Conservation (phyloP, 2,888 invertebrate genomes). For the Axea sp. region DNA sequence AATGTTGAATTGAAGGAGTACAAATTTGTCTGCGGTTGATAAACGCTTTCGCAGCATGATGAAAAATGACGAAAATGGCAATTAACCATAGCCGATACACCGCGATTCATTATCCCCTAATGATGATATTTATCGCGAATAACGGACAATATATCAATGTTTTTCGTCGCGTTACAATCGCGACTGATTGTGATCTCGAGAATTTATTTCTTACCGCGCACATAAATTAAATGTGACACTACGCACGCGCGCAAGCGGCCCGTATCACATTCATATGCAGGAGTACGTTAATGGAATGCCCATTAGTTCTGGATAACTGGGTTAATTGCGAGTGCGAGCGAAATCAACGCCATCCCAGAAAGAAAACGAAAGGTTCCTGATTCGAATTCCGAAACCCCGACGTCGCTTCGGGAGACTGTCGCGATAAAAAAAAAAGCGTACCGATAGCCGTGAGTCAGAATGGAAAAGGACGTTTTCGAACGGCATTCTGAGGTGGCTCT, state of each 20-base stretch:
- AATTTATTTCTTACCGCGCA: slow-evolving; percentile 57
- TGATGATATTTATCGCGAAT: slow-evolving; percentile 59
- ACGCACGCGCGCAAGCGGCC: slow-evolving; percentile 54
- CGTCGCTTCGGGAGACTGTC: not conserved
- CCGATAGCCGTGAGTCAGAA: not conserved
- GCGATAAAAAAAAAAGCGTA: not conserved
- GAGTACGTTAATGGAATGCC: slow-evolving; percentile 67
- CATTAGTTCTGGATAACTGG: slow-evolving; percentile 72
- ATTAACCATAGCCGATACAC: slow-evolving; percentile 19
- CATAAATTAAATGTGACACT: slow-evolving; percentile 60
- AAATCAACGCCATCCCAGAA: slow-evolving; percentile 64
- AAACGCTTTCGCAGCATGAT: slow-evolving; percentile 5
- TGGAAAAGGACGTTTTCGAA: not conserved
- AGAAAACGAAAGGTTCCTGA: slow-evolving; percentile 69
- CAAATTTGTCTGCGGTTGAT: not conserved
- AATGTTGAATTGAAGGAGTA: too few relatives aligned
- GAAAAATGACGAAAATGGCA: slow-evolving; percentile 45
- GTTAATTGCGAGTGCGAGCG: slow-evolving; percentile 67
- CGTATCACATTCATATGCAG: slow-evolving; percentile 48
- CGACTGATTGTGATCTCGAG: slow-evolving; percentile 59
- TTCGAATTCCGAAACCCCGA: slow-evolving; percentile 12
- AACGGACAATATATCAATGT: slow-evolving; percentile 60
- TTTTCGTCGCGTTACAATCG: slow-evolving; percentile 61
- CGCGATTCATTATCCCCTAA: slow-evolving; percentile 48
- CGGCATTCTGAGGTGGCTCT: not conserved